Base-by-base conservation (phyloP, 2,797 vertebrate genomes). In the Hippoglossus hippoglossus region DNA sequence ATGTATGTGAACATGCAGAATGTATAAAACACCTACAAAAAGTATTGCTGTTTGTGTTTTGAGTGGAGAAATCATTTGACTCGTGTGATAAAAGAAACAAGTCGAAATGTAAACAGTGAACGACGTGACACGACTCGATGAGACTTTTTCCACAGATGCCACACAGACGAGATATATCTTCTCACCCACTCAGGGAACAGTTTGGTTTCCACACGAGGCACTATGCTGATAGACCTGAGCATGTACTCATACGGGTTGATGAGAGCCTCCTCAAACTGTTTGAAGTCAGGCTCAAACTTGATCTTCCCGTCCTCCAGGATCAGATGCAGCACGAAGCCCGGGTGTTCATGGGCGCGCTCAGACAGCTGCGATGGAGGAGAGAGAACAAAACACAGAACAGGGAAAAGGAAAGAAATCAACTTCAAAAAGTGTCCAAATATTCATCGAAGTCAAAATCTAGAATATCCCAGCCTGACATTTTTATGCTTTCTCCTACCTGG, bases 201-300 rank as follows among this genome's bases (percentile, higher is more conserved):
- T 69, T 91, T 94, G 61, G 94, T 96, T 83, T 98, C 97, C 39
- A 97, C 87, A 55, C 96, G 95, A 67, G 96, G 96, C 50, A 98
- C 76, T 66, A 86, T 68, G 72, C 80, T 91, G 67, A 96, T 74
- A 54, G 95, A 92, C 60, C 92, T 93, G 70, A 97, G 87, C 95
- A 98, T 96, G 11, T 91, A 47, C 39, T 95, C 85, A 67, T 91
- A 97, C 61, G 95, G 82, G 62, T 92, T 94, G 36, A 96, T 73
- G 36, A 98, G 67, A 36, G 87, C 75, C 36, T 89, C 87, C 80
- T 95, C 87, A 41, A 93, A 97, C 60, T 92, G 89, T 54, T 34
- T 86, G 54, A 97, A 94, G 3, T 94, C 86, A 3, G 97, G 96
- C 77, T 96, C 93, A 92, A 96, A 96, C 67, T 86, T 93, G 86